Percentiles rank a stretch among this genome's conserved stretches.
Evolutionary conservation across 2,113 vertebrate genomes (phyloP).

Genomic region (Lanius collurio): DNA sequence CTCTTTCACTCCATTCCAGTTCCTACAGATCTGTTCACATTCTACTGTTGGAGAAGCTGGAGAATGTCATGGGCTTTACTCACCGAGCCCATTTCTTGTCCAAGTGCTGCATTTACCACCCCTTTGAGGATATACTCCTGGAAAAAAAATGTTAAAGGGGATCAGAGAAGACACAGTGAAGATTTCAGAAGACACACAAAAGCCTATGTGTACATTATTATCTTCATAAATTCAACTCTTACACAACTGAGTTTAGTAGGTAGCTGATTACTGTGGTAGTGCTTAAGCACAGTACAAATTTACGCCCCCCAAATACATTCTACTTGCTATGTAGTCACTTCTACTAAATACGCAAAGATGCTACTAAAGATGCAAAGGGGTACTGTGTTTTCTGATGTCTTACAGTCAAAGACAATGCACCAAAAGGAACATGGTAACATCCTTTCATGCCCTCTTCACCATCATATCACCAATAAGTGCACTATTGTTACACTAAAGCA

Average conservation of each 20-base stretch:
- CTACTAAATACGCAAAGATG: background rate
- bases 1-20: background rate
- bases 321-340: background rate
- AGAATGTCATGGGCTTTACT: slow-evolving; percentile 62
- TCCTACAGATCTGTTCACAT: background rate
- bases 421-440: background rate
- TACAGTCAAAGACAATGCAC: background rate
- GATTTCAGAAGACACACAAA: background rate
- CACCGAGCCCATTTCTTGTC: slow-evolving; percentile 93
- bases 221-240: background rate
- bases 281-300: background rate
- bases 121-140: slow-evolving; percentile 97
- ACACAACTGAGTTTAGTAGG: background rate
- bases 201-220: background rate
- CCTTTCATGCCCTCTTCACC: background rate
- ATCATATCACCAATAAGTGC: background rate
- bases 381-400: background rate
- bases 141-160: background rate
- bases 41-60: background rate
- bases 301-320: background rate
- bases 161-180: background rate
- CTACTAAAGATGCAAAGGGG: background rate
- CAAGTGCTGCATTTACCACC: slow-evolving; percentile 93
- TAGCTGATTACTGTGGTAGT: background rate
- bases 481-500: background rate